Base-by-base conservation (phyloP, 2,797 vertebrate species). In the Betta splendens region DNA sequence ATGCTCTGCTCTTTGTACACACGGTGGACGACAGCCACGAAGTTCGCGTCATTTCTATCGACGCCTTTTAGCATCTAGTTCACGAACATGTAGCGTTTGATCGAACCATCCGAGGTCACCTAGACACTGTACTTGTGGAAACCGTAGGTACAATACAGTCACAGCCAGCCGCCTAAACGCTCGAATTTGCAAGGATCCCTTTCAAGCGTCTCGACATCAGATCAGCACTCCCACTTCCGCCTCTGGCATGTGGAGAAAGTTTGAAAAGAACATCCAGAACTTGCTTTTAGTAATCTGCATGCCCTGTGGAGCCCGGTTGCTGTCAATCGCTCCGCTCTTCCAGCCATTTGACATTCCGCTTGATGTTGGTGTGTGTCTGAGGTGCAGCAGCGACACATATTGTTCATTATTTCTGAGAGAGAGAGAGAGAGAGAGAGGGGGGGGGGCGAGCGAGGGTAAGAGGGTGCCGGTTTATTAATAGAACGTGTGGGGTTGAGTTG, bases 331-430 rank as follows among this genome's bases (percentile, higher is more conserved):
- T 77, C 39, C 60, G 10, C 68, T 87, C 83, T 86, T 80, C 66
- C 69, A 84, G 83, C 85, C 84, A 86, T 90, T 81, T 89, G 90
- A 88, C 89, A 89, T 90, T 89, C 89, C 85, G 85, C 89, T 89
- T 90, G 89, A 87, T 89, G 88, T 90, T 44, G 76, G 78, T 79
- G 69, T 80, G 79, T 80, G 85, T 86, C 82, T 87, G 86, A 89
- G 88, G 86, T 88, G 83, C 72, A 67, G 79, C 78, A 81, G 81
- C 42, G 85, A 89, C 82, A 84, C 76, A 87, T 88, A 90, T 89
- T 90, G 86, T 90, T 91, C 88, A 85, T 90, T 86, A 91, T 90
- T 87, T 89, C 88, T 78, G 75, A 81, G 65, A 77, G 59, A 48
- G 78, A 46, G 53, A 8, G 49, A 37, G 49, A 11, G 23, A 45